A percentile compares a stretch with the other conserved stretches of the same genome.
These are phyloP conservation scores for Misgurnus mizolepis DNA, from an alignment of 2,113 vertebrate genomes.

Conservation along the genomic window DNA sequence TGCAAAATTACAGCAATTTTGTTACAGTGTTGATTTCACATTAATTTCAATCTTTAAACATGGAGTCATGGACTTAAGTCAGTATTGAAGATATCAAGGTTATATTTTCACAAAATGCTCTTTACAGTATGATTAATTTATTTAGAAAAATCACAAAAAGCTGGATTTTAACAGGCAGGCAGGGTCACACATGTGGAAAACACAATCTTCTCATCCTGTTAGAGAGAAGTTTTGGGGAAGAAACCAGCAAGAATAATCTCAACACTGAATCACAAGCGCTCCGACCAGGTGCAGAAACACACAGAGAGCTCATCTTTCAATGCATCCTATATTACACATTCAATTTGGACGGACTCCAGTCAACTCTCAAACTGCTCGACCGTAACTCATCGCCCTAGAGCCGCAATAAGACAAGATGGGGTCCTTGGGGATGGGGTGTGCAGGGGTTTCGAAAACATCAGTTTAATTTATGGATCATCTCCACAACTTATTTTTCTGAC, in stretches of 20 bases:
- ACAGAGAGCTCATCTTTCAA: conserved; percentile 34
- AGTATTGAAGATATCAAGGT: too few species aligned
- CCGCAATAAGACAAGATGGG: neutral
- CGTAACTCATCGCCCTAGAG: conserved; percentile 17
- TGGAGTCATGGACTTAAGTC: too few species aligned
- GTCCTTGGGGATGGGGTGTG: neutral
- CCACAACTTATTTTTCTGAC: neutral
- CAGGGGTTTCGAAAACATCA: neutral
- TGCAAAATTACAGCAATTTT: too few species aligned
- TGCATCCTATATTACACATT: conserved; percentile 38
- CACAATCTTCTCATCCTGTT: too few species aligned
- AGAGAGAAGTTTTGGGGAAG: neutral
- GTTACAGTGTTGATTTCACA: too few species aligned
- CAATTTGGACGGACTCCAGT: conserved; percentile 36
- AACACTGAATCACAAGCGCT: neutral
- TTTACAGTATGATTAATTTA: too few species aligned
- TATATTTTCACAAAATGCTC: too few species aligned
- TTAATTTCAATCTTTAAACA: too few species aligned
- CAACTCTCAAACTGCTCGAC: conserved; percentile 1
- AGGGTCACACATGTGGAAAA: too few species aligned
- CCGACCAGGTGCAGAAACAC: conserved; percentile 40
- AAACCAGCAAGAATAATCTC: neutral
- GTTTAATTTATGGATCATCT: conserved; percentile 30
- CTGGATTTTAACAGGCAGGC: too few species aligned
- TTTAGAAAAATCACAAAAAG: too few species aligned